phyloP scores from a whole-genome alignment of 2,113 vertebrate species.

The Phrynosoma platyrhinos region DNA sequence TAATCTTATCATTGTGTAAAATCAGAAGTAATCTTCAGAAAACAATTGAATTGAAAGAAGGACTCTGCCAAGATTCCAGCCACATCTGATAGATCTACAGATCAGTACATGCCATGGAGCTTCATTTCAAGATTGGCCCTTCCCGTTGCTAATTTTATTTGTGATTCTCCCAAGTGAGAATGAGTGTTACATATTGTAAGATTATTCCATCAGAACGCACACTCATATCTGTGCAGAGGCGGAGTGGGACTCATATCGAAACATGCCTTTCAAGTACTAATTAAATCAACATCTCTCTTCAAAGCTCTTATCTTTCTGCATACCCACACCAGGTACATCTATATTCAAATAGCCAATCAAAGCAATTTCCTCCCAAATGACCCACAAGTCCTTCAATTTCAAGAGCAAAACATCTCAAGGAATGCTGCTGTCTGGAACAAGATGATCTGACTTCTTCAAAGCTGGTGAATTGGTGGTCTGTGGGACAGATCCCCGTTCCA shows the following conservation, averaged over 20 bases:
- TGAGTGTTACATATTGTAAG: constrained; percentile 6
- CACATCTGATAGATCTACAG: constrained; percentile 11
- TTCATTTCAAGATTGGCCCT: constrained; percentile 21
- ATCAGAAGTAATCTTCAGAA: neutral
- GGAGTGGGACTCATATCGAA: neutral
- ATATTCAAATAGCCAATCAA: constrained; percentile 43
- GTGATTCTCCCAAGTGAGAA: constrained; percentile 33
- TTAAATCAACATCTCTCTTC: constrained; percentile 45
- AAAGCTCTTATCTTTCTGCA: constrained; percentile 17
- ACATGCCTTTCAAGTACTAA: constrained; percentile 32
- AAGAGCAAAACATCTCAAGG: neutral
- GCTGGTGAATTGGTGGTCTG: neutral
- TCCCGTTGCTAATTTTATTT: constrained; percentile 35
- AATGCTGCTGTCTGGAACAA: neutral
- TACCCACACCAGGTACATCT: neutral
- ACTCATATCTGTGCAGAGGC: constrained; percentile 29
- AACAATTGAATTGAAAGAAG: neutral
- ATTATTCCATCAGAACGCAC: constrained; percentile 6
- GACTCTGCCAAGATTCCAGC: rapidly evolving
- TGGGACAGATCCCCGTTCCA: neutral
- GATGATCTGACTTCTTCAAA: neutral
- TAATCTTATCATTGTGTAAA: rapidly evolving
- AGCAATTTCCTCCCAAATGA: neutral
- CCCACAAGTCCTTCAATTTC: neutral
- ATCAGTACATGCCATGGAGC: neutral